phyloP scores from a whole-genome alignment of 2,797 vertebrate species.

The Parambassis ranga region DNA sequence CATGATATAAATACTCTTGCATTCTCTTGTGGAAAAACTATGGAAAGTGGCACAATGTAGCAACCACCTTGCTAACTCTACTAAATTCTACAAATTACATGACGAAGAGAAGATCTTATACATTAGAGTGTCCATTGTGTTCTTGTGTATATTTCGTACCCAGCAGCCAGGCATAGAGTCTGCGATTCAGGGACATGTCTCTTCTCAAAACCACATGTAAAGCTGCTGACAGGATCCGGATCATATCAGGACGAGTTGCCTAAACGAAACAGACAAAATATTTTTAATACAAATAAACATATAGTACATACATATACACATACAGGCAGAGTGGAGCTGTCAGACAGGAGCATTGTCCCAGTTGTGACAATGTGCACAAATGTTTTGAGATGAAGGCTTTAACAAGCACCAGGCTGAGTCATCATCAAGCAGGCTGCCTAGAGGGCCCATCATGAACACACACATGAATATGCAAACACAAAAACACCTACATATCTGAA shows the following conservation, averaged over 20 bases:
- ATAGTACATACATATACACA: not conserved
- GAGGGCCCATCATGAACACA: not conserved
- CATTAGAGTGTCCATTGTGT: conserved; percentile 17
- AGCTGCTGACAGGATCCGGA: conserved; percentile 94
- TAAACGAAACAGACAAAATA: conserved; percentile 66
- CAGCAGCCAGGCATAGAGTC: conserved; percentile 98
- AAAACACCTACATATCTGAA: not conserved
- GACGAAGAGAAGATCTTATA: not conserved
- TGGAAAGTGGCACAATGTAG: no score
- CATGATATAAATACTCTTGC: no score
- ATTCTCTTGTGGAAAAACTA: not conserved
- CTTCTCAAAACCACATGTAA: conserved; percentile 96
- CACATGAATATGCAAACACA: not conserved
- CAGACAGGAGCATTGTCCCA: not conserved
- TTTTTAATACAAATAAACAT: not conserved
- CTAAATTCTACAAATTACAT: not conserved
- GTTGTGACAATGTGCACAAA: not conserved
- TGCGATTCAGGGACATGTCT: conserved; percentile 98
- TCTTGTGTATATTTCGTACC: conserved; percentile 80
- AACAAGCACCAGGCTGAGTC: conserved; percentile 32
- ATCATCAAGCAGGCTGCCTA: not conserved
- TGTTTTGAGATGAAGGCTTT: conserved; percentile 17
- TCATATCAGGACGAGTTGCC: conserved; percentile 97
- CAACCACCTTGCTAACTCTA: not conserved
- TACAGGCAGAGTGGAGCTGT: not conserved